These are phyloP conservation scores for Xiphydria camelus DNA, from an alignment of 2,888 invertebrate genomes.

Conservation along the genomic window DNA sequence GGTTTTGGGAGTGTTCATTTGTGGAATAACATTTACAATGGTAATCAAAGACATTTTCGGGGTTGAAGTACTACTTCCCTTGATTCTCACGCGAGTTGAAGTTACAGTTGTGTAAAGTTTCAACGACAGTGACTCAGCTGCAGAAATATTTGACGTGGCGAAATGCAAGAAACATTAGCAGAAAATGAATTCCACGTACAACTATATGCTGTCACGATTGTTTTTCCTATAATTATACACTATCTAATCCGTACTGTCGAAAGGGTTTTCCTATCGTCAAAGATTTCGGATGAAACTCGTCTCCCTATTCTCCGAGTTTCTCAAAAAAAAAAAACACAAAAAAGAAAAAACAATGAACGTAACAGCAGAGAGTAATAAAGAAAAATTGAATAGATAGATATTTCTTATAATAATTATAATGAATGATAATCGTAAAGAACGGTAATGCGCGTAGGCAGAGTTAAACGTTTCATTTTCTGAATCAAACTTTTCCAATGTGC, in stretches of 20 bases:
- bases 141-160: no score
- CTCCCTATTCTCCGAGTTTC: conserved; percentile 7
- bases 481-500: background rate
- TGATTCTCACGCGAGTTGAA: no score
- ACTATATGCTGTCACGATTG: background rate
- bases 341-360: conserved; percentile 9
- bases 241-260: background rate
- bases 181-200: background rate
- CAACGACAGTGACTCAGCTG: no score
- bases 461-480: background rate
- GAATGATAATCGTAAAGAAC: conserved; percentile 13
- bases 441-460: background rate
- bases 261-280: no score
- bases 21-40: no score
- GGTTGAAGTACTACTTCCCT: no score
- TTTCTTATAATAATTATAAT: conserved; percentile 22
- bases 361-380: conserved; percentile 11
- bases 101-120: no score
- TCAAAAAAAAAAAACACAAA: conserved; percentile 7
- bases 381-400: conserved; percentile 22
- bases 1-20: no score
- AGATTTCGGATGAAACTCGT: no score
- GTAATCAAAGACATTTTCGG: no score
- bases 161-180: no score
- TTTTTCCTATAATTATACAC: background rate